Conservation (phyloP, 2,797 vertebrate species). For the Propithecus perrieri region DNA sequence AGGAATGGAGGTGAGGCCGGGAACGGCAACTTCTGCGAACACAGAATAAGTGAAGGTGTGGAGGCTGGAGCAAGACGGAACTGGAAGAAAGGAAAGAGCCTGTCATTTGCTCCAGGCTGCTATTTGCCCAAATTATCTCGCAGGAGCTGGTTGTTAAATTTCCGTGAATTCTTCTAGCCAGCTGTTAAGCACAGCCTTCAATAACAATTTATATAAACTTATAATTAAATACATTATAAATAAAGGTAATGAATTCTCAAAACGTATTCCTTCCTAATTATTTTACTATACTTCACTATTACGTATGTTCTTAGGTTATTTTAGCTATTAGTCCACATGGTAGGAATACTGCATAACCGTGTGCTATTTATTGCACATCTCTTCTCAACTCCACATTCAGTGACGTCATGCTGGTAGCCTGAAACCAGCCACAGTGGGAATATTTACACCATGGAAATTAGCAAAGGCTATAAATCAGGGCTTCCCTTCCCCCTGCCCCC, state of each 20-base stretch:
- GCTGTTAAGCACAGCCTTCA: neutral
- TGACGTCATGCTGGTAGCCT: neutral
- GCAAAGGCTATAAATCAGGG: neutral
- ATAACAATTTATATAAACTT: neutral
- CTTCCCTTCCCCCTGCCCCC: neutral
- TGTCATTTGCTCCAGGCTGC: neutral
- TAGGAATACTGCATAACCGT: neutral
- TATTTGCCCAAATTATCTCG: neutral
- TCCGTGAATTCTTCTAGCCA: neutral
- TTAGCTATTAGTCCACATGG: neutral
- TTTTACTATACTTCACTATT: neutral
- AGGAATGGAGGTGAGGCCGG: neutral
- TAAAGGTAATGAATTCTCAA: neutral
- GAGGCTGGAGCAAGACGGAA: neutral
- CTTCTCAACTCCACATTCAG: neutral
- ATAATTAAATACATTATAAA: neutral
- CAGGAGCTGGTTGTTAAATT: neutral
- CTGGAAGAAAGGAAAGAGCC: neutral
- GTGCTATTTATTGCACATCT: neutral
- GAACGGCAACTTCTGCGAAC: neutral
- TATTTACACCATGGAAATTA: neutral
- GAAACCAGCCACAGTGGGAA: neutral
- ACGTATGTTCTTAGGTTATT: neutral
- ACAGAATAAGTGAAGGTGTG: neutral
- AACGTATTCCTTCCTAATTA: neutral